Conservation (phyloP, 2,888 invertebrate genomes). For the Acleris sparsana region DNA sequence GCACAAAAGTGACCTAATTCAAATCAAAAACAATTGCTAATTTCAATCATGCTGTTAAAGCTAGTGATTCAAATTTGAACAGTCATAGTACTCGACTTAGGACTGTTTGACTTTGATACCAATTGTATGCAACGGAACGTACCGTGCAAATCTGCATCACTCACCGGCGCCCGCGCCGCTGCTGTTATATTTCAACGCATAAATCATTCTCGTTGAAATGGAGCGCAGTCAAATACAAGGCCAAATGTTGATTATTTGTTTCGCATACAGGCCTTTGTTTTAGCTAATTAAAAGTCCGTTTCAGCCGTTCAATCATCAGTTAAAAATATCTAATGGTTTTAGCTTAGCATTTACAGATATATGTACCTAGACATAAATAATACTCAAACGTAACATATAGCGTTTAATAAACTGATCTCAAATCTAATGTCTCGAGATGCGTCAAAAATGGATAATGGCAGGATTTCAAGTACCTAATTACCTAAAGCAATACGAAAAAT, state of each 20-base stretch:
- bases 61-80: background rate
- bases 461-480: too few species aligned
- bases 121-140: slow-evolving; percentile 11
- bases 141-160: slow-evolving; percentile 25
- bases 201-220: slow-evolving; percentile 27
- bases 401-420: too few species aligned
- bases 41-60: background rate
- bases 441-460: too few species aligned
- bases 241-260: slow-evolving; percentile 17
- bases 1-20: background rate
- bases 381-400: too few species aligned
- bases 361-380: too few species aligned
- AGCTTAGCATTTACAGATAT: too few species aligned
- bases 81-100: background rate
- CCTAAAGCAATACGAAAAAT: too few species aligned
- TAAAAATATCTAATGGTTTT: too few species aligned
- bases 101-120: background rate
- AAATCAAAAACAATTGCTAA: background rate
- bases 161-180: slow-evolving; percentile 15
- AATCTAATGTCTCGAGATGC: too few species aligned
- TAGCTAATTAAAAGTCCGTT: too few species aligned
- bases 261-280: background rate
- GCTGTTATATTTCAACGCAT: slow-evolving; percentile 26
- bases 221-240: slow-evolving; percentile 25
- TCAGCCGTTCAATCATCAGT: too few species aligned